Evolutionary conservation across 2,797 vertebrate species (phyloP).

Genomic region (Onychomys leucogaster): DNA sequence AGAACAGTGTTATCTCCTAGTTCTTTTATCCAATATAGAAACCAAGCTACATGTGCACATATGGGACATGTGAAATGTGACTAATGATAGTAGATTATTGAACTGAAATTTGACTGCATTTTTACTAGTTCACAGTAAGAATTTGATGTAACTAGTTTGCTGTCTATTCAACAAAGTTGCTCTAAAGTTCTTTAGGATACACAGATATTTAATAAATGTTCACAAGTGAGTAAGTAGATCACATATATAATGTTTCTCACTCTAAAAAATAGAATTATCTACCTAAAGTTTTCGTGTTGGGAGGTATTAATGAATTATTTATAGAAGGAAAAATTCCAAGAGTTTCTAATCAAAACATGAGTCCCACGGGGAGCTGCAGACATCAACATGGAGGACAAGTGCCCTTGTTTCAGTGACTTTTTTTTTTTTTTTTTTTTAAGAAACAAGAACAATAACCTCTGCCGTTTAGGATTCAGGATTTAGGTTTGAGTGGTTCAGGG

Average conservation of each 20-base stretch:
- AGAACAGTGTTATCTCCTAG: neutral
- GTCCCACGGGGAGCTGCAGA: neutral
- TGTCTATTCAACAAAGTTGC: neutral
- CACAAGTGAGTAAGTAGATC: neutral
- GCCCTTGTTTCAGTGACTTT: neutral
- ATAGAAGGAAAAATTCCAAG: neutral
- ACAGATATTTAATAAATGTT: neutral
- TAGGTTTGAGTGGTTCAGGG: neutral
- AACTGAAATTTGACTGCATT: conserved; percentile 18
- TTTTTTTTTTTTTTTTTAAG: too few species aligned
- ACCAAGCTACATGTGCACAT: neutral
- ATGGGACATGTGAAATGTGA: neutral
- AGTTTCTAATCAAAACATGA: neutral
- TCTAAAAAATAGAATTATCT: neutral
- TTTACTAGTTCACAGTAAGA: neutral
- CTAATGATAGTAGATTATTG: neutral
- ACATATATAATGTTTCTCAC: neutral
- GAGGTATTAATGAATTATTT: neutral
- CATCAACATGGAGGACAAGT: neutral
- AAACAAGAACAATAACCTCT: neutral
- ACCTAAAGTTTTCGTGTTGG: neutral
- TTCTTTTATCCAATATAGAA: neutral
- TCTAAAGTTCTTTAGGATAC: neutral
- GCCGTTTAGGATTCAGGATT: neutral
- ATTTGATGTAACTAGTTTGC: neutral